Base-by-base conservation (phyloP, 2,888 invertebrate species). In the Ceratothoa steindachneri region DNA sequence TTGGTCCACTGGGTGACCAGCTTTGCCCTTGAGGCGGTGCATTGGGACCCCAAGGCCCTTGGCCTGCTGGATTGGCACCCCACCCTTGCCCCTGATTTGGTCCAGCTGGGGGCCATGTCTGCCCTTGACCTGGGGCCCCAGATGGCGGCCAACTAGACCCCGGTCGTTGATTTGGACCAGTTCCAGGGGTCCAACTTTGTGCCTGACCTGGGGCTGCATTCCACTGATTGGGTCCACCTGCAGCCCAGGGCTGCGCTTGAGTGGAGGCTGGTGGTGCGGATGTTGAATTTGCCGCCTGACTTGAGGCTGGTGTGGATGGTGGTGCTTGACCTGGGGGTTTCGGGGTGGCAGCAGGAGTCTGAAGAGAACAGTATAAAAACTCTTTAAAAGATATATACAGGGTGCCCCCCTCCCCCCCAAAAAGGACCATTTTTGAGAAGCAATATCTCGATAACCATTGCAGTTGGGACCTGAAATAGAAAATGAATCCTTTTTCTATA, bases 21-120 rank as follows among this genome's bases (percentile, higher is more conserved):
- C 12, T 1, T 52, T 69, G 69, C 22, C 60, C 60, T 22, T 60
- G 60, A 7, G n/a, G n/a, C n/a, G 3, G 60, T 60, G 60, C 60
- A 60, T 60, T 60, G 12, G 60, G 24, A 60, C 60, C 24, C 60
- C 60, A 60, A 7, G 12, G 60, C 12, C 24, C 24, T 22, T 1
- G 1, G 12, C 24, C 24, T 28, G n/a, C 9, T 27, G 29, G 5
- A 9, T 24, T 64, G 24, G 31, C 65, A 1, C 60, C 60, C 24
- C 41, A 53, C 4, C 30, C 65, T 29, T 70, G 70, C 19, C 60
- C 55, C 2, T 30, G 60, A 22, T 60, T 60, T 22, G 60, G 60
- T 7, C 19, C 24, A 60, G n/a, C 22, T 1, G 60, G 60, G 22
- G 19, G 19, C 60, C 60, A 60, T 1, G n/a, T 1, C 24, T 69